Conservation (phyloP, 1,140 invertebrate genomes). For the Drosophila sp. region DNA sequence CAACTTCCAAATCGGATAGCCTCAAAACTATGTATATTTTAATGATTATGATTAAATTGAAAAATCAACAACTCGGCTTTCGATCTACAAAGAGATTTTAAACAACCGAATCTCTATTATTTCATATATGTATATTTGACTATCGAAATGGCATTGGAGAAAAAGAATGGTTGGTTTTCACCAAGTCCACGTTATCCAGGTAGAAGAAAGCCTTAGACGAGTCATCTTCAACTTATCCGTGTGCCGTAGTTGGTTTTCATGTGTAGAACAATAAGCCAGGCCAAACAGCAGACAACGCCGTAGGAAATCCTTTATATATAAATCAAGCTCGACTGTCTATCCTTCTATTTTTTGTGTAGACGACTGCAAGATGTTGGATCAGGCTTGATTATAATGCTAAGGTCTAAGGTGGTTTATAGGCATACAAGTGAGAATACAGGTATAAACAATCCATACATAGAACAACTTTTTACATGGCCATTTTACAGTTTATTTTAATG, state of each 20-base stretch:
- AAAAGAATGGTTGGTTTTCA: too few species aligned
- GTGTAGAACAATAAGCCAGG: slow-evolving; percentile 65
- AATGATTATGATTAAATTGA: too few species aligned
- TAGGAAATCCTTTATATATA: slow-evolving; percentile 72
- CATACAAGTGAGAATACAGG: slow-evolving; percentile 9
- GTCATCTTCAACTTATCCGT: slow-evolving; percentile 69
- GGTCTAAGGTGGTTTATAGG: background rate
- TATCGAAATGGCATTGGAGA: too few species aligned
- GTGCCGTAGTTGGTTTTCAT: slow-evolving; percentile 66
- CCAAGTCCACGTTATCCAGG: too few species aligned
- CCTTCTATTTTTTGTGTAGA: slow-evolving; percentile 23
- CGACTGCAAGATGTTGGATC: slow-evolving; percentile 47
- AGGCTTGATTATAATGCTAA: slow-evolving; percentile 13
- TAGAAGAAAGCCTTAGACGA: slow-evolving; percentile 53
- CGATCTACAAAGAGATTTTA: too few species aligned
- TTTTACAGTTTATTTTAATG: slow-evolving; percentile 69
- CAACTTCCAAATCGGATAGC: too few species aligned
- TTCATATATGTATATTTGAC: too few species aligned
- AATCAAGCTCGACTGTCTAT: slow-evolving; percentile 46
- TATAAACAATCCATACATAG: background rate
- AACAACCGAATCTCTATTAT: too few species aligned
- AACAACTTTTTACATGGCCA: slow-evolving; percentile 55
- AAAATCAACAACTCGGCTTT: too few species aligned
- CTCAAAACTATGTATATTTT: too few species aligned
- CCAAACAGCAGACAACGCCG: slow-evolving; percentile 32